Evolutionary conservation across 2,888 invertebrate species (phyloP), one percentile per base, ranked within the genome.

Genomic region (Marronus borbonicus): DNA sequence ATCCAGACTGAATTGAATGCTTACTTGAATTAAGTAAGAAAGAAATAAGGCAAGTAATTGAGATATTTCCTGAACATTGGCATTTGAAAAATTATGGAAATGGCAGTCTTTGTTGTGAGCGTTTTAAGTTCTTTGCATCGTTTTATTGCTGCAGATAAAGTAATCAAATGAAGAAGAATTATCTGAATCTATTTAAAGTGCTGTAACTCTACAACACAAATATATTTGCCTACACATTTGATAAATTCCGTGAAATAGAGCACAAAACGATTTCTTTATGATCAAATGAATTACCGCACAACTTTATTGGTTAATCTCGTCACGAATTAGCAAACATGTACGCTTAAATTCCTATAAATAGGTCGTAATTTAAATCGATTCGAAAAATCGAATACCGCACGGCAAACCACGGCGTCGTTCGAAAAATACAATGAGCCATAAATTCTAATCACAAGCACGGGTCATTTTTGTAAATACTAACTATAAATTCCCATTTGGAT

Each of bases 381-480:
- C 31, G 39, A 74, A 74, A 66, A n/a, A 74, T 74, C 72, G 60
- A 72, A 60, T 52, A 2, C 14, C 17, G 20, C 20, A 20, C 20
- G 55, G 20, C 52, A 55, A 36, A 55, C 52, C 36, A 20, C 70
- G 17, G 17, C 70, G 36, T n/a, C 72, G 72, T 60, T 60, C 39
- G 44, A 60, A 60, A 60, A 60, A 60, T 58, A 77, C 77, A 77
- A 77, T 77, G 69, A 77, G 49, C 69, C 68, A 77, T 77, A 77
- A 77, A 77, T 77, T 77, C 62, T 69, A 77, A 68, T 77, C 62
- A 69, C 77, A 77, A 77, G 55, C 66, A 58, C 77, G 14, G 68
- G 24, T 58, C 50, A 65, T 65, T 65, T 76, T 52, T 76, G 76
- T 76, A 76, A 50, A 66, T 66, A 76, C 66, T 36, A 36, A 12